Percentiles rank a stretch among this genome's conserved stretches.
phyloP scores from a whole-genome alignment of 2,888 invertebrate genomes.

The Norana najaformis region DNA sequence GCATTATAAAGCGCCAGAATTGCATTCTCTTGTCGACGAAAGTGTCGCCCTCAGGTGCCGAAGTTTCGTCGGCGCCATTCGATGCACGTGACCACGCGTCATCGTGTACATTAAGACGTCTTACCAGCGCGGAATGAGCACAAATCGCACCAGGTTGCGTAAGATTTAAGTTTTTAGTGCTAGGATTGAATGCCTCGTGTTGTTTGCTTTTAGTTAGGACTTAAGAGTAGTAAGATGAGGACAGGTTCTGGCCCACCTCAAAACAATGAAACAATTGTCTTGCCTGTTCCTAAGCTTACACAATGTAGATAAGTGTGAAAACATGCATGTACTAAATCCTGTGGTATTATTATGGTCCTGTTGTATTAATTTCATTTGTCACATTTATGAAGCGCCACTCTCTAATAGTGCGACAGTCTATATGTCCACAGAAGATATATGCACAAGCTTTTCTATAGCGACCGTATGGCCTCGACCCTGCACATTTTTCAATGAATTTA shows the following conservation, averaged over 20 bases:
- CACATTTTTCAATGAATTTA: too few relatives aligned
- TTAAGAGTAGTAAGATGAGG: too few relatives aligned
- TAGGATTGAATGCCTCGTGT: not conserved
- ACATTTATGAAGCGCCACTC: not conserved
- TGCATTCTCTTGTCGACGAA: not conserved
- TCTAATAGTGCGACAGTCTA: too few relatives aligned
- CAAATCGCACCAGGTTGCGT: not conserved
- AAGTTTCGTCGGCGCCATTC: not conserved
- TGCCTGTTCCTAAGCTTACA: too few relatives aligned
- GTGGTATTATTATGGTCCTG: not conserved
- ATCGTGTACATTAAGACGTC: not conserved
- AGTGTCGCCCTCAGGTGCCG: not conserved
- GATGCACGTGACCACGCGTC: not conserved
- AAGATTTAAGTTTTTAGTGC: not conserved
- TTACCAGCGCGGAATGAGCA: not conserved
- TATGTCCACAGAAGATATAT: too few relatives aligned
- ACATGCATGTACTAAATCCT: too few relatives aligned
- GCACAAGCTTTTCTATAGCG: too few relatives aligned
- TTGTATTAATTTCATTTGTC: not conserved
- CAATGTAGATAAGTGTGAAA: too few relatives aligned
- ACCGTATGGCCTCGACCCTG: too few relatives aligned
- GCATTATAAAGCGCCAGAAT: conserved; percentile 4
- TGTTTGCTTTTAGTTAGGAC: too few relatives aligned
- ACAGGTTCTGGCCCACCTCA: too few relatives aligned
- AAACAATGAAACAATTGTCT: too few relatives aligned